Evolutionary conservation across 2,888 invertebrate species (phyloP).

Genomic region (Dexiosoma caninum): DNA sequence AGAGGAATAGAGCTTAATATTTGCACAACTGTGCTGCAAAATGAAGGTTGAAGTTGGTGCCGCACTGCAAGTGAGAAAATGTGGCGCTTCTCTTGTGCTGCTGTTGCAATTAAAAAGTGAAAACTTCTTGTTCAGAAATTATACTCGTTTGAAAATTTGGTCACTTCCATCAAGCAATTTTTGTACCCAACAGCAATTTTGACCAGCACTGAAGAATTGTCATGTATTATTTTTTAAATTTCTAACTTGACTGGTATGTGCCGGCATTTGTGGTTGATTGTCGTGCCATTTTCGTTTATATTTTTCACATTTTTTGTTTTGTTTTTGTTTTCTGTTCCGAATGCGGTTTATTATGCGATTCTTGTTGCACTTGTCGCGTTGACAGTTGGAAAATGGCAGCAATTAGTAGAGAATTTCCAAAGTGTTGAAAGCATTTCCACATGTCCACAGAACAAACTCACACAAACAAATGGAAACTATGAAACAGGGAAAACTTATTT

Average conservation of each 20-base stretch:
- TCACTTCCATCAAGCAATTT: neutral
- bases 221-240: conserved; percentile 5
- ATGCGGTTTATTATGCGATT: conserved; percentile 59
- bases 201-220: neutral
- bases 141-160: too few species aligned
- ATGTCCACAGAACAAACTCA: neutral
- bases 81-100: too few species aligned
- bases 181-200: neutral
- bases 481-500: neutral
- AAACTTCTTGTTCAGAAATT: too few species aligned
- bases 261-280: conserved; percentile 61
- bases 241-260: conserved; percentile 6
- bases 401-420: conserved; percentile 53
- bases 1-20: too few species aligned
- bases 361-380: conserved; percentile 61
- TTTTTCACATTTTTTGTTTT: conserved; percentile 5
- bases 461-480: neutral
- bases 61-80: too few species aligned
- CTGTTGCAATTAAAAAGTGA: too few species aligned
- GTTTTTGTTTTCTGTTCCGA: conserved; percentile 43
- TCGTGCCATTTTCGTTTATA: conserved; percentile 42
- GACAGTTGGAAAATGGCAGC: conserved; percentile 61
- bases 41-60: too few species aligned
- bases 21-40: too few species aligned
- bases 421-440: conserved; percentile 49